A percentile compares a stretch with the other conserved stretches of the same genome.
Conservation (phyloP, 2,113 vertebrate species). For the Anseranas semipalmata region DNA sequence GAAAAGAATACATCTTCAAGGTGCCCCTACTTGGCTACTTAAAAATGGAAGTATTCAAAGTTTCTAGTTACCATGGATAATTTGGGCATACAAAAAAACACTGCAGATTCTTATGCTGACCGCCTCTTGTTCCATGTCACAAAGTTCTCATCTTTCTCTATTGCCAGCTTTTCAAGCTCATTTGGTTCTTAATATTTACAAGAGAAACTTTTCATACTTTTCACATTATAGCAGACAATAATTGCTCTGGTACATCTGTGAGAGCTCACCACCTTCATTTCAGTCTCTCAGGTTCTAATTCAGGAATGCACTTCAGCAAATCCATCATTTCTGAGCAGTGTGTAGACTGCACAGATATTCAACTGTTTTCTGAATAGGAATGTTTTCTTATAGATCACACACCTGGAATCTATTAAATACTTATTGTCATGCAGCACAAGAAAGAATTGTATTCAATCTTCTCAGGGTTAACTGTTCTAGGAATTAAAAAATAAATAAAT, state of each 20-base stretch:
- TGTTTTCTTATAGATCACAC: neutral
- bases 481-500: neutral
- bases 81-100: neutral
- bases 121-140: neutral
- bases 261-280: neutral
- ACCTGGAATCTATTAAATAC: neutral
- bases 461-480: neutral
- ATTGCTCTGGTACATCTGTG: neutral
- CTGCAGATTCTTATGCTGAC: neutral
- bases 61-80: neutral
- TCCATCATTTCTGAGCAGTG: neutral
- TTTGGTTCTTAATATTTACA: neutral
- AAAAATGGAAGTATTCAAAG: neutral
- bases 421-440: neutral
- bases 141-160: neutral
- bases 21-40: neutral
- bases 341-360: neutral
- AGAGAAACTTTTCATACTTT: neutral
- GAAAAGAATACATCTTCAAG: neutral
- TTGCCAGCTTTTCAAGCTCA: neutral
- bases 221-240: neutral
- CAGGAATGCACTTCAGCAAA: constrained; percentile 9
- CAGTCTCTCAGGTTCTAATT: neutral
- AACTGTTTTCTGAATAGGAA: neutral
- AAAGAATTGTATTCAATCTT: neutral